Percentiles rank a stretch among this genome's conserved stretches.
phyloP scores from a whole-genome alignment of 2,888 invertebrate species.

The Athalia cordata region DNA sequence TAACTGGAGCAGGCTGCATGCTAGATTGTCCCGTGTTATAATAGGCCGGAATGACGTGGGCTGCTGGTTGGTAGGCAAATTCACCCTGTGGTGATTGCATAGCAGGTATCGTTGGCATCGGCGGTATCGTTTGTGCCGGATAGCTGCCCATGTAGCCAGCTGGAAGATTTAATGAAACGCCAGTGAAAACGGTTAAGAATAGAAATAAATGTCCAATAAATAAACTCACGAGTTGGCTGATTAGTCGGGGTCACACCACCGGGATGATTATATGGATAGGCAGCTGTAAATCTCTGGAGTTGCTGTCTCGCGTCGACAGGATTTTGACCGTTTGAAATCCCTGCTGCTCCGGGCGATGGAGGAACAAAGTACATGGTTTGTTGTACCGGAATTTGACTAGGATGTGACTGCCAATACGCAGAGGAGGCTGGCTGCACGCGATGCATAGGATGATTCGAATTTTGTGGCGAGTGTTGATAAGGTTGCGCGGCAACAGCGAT shows the following conservation, averaged over 20 bases:
- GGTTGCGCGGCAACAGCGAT: constrained; percentile 60
- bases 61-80: constrained; percentile 67
- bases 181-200: not conserved
- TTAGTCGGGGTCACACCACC: constrained; percentile 65
- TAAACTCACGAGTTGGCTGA: constrained; percentile 64
- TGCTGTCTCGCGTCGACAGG: constrained; percentile 61
- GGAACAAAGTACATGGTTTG: constrained; percentile 71
- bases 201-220: no score
- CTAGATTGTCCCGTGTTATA: constrained; percentile 66
- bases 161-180: constrained; percentile 40
- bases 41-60: constrained; percentile 69
- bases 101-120: constrained; percentile 6
- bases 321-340: constrained; percentile 65
- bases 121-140: constrained; percentile 56
- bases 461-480: constrained; percentile 61
- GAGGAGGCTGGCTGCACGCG: constrained; percentile 60
- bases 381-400: constrained; percentile 68
- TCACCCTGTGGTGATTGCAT: constrained; percentile 65
- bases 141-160: constrained; percentile 69
- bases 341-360: constrained; percentile 60
- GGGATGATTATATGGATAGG: constrained; percentile 63
- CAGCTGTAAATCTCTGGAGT: constrained; percentile 61
- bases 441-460: constrained; percentile 59
- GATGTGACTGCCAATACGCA: constrained; percentile 69
- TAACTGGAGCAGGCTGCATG: constrained; percentile 67